Evolutionary conservation across 2,888 invertebrate genomes (phyloP), one percentile per base, ranked within the genome.

Genomic region (Lasioglossum marginatum): DNA sequence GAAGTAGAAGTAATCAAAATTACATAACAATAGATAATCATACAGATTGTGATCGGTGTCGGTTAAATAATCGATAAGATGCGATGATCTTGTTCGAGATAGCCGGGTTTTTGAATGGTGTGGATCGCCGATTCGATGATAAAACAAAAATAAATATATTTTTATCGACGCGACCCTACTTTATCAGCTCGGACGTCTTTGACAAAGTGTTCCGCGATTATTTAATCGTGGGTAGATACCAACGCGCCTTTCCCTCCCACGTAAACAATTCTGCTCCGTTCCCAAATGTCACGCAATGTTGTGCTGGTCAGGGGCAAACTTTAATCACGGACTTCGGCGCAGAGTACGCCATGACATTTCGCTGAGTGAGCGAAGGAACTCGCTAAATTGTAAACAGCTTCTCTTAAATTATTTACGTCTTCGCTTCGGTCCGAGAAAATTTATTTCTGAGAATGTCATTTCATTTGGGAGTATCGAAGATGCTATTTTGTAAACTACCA

Each of bases 31-130:
- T 0, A 6, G 52, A 66, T 79, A 79, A 70, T 82, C 63, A 66
- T n/a, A 34, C 48, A 5, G 40, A 71, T 79, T 63, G 37, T 31
- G 31, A 73, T 52, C 23, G 43, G 45, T 31, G 37, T 10, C 43
- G n/a, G 57, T 79, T 60, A 68, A 63, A 27, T 79, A 77, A 74
- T 16, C 66, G 79, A 75, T 85, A 81, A 83, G 43, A 45, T 1
- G 19, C 37, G 45, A 19, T 16, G 60, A 40, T 34, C 68, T 77
- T 70, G 31, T 77, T 31, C 31, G 40, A 0, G 19, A 19, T 10
- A n/a, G 31, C 68, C 72, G 45, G 68, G 40, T 81, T n/a, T 19
- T 31, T 8, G 27, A 34, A 31, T 23, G 27, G 19, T 27, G 10
- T 43, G 43, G 12, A 23, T 31, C 34, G 16, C 31, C 27, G 70